Percentiles rank a stretch among this genome's conserved stretches.
phyloP scores from a whole-genome alignment of 2,797 vertebrate genomes.

The Oryzias sinensis region DNA sequence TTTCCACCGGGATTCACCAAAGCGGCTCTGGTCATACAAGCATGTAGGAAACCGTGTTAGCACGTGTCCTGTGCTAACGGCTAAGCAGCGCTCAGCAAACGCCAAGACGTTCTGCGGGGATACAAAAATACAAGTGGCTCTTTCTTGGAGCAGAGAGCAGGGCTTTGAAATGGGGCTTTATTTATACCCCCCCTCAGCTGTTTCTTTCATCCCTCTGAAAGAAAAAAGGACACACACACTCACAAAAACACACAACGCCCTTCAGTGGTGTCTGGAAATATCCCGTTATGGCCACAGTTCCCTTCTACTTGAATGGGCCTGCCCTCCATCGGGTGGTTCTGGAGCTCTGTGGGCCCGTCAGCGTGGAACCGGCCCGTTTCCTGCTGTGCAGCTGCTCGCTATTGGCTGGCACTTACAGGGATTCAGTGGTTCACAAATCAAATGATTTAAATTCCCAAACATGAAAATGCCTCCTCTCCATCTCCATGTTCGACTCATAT shows the following conservation, averaged over 20 bases:
- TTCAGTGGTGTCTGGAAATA: slow-evolving; percentile 83
- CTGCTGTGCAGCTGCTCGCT: too few species aligned
- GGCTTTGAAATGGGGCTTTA: slow-evolving; percentile 78
- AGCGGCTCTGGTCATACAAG: too few species aligned
- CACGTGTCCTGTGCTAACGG: neutral
- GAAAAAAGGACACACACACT: slow-evolving; percentile 40
- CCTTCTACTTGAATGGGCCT: slow-evolving; percentile 71
- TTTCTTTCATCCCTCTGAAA: slow-evolving; percentile 77
- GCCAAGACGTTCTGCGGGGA: slow-evolving; percentile 50
- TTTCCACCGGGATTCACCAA: too few species aligned
- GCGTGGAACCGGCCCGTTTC: too few species aligned
- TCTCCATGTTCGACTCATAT: too few species aligned
- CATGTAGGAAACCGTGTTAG: neutral
- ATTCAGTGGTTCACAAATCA: too few species aligned
- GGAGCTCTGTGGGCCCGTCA: slow-evolving; percentile 6
- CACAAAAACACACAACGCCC: slow-evolving; percentile 59
- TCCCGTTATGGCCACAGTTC: slow-evolving; percentile 79
- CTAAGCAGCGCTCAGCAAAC: slow-evolving; percentile 47
- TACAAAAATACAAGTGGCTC: slow-evolving; percentile 73
- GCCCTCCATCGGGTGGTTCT: slow-evolving; percentile 40
- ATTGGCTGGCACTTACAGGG: too few species aligned
- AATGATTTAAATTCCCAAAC: too few species aligned
- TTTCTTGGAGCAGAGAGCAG: slow-evolving; percentile 65
- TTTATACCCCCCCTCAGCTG: slow-evolving; percentile 84
- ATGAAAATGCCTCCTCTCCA: too few species aligned